Conservation (phyloP, 2,797 vertebrate species). For the Ispidina picta region DNA sequence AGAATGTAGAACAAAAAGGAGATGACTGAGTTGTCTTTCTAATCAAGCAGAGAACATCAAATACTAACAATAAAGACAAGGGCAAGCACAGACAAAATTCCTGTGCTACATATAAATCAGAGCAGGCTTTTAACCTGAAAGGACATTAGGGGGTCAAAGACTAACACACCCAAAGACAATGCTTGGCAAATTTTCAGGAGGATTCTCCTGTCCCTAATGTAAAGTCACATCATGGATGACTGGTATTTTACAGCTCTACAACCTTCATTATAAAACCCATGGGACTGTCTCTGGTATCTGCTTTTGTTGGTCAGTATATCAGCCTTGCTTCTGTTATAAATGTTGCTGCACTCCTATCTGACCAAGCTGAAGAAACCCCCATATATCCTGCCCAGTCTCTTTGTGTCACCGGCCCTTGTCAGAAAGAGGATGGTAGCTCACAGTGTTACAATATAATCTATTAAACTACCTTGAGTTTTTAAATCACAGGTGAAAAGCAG, state of each 20-base stretch:
- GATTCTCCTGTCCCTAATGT: background rate
- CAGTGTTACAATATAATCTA: background rate
- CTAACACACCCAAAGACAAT: background rate
- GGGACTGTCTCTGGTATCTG: background rate
- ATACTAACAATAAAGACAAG: background rate
- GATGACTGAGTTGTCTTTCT: background rate
- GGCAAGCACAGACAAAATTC: background rate
- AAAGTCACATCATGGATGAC: background rate
- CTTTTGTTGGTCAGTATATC: background rate
- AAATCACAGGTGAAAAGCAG: background rate
- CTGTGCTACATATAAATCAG: background rate
- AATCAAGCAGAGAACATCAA: background rate
- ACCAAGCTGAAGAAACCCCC: background rate
- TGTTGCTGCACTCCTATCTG: background rate
- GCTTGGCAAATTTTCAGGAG: background rate
- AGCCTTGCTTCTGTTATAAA: background rate
- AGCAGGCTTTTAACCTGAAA: background rate
- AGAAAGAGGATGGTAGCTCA: background rate
- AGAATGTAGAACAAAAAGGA: background rate
- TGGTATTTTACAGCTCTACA: background rate
- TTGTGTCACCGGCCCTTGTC: background rate
- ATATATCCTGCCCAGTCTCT: fast-evolving
- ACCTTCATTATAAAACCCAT: background rate
- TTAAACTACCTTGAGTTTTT: background rate
- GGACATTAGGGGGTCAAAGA: background rate